These are phyloP conservation scores for Luidia sarsii DNA, from an alignment of 53 echinoderm and acorn worm genomes.

Conservation along the genomic window DNA sequence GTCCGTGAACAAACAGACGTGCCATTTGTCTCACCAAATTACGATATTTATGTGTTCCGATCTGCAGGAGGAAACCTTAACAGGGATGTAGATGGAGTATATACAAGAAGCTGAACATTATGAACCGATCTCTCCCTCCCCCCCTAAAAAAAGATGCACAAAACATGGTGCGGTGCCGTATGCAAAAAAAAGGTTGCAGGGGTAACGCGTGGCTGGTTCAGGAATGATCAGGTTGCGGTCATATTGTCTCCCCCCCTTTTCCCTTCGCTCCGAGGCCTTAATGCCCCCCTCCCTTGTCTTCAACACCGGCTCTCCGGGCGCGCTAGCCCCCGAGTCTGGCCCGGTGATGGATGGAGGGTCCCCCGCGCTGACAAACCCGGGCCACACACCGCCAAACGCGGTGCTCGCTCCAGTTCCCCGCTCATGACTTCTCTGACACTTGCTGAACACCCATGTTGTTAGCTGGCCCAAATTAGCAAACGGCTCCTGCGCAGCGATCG, in stretches of 20 bases:
- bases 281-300: too few relatives aligned
- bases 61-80: not conserved
- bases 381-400: slow-evolving; percentile 27
- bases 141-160: too few relatives aligned
- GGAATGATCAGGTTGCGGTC: slow-evolving; percentile 19
- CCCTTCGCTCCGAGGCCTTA: too few relatives aligned
- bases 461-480: slow-evolving; percentile 56
- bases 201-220: slow-evolving; percentile 42
- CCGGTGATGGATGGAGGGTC: slow-evolving; percentile 39
- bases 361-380: slow-evolving; percentile 37
- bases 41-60: slow-evolving; percentile 51
- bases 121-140: too few relatives aligned
- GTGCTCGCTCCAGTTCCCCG: slow-evolving; percentile 36
- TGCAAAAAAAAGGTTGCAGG: not conserved
- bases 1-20: slow-evolving; percentile 59
- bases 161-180: not conserved
- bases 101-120: too few relatives aligned
- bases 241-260: not conserved
- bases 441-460: slow-evolving; percentile 57
- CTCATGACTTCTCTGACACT: slow-evolving; percentile 50
- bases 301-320: too few relatives aligned
- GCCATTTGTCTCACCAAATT: slow-evolving; percentile 61
- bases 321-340: slow-evolving; percentile 7
- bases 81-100: too few relatives aligned
- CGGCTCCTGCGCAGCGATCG: slow-evolving; percentile 47